Evolutionary conservation across 2,113 vertebrate genomes (phyloP), one percentile per base, ranked within the genome.

Genomic region (Chaetorhynchus papuensis): DNA sequence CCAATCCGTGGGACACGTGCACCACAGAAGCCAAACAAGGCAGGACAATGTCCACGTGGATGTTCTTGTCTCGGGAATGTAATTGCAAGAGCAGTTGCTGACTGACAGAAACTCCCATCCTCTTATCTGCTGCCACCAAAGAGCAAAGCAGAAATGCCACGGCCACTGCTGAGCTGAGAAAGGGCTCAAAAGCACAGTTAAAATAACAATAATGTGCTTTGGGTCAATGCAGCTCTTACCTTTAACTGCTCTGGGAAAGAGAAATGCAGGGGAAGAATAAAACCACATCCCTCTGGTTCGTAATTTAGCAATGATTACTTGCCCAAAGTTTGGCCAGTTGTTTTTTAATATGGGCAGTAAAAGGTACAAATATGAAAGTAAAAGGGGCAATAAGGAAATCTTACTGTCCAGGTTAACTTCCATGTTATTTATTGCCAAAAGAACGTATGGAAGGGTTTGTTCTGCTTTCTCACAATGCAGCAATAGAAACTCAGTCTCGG

Each of bases 1-100:
- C 31, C 30, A n/a, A 4, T 9, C 1, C 14, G 57, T 1, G 14
- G n/a, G 13, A 61, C 31, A 47, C 0, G 0, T 2, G 17, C 8
- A 24, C 10, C 44, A 23, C 0, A 35, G 42, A 37, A 45, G 56
- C 26, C 79, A 54, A 57, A 47, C 16, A 27, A 77, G 61, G 78
- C 1, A 28, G 33, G 27, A 75, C 66, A 93, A 59, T 0, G 12
- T 31, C 35, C 2, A 0, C 28, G 26, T 15, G n/a, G 11, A 8
- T 2, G 20, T n/a, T 44, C 72, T 30, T 11, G 11, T 27, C 30
- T 56, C 27, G 12, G 37, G 37, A 56, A 49, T 1, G 0, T 5
- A 15, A 75, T 0, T n/a, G 15, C 35, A 53, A n/a, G 11, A 82
- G 65, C 21, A 52, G 50, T 0, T 82, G 61, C 37, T 35, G 64